Percentiles rank a stretch among this genome's conserved stretches.
Evolutionary conservation across 92 coral and sea anemone genomes (phyloP).

Genomic region (Virgularia gustaviana): DNA sequence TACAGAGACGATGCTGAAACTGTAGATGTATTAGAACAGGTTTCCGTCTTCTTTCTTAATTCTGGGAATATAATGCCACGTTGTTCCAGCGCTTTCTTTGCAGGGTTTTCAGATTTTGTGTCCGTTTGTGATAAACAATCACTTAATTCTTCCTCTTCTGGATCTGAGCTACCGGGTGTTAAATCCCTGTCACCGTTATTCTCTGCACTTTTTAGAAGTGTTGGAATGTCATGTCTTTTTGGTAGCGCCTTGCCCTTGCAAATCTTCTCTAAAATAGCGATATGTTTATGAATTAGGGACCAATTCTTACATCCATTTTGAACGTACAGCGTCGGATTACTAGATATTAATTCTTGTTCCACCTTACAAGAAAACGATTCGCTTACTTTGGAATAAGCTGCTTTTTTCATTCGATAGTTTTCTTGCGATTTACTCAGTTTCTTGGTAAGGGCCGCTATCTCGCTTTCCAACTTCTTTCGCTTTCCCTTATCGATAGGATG

Average conservation of each 20-base stretch:
- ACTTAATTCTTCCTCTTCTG: background rate
- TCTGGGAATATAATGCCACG: background rate
- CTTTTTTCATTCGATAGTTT: conserved; percentile 20
- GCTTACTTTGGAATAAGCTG: conserved; percentile 32
- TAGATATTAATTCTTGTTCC: conserved; percentile 32
- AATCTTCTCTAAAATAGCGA: conserved; percentile 42
- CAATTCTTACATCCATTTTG: conserved; percentile 50
- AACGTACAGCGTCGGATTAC: conserved; percentile 34
- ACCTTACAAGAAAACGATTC: conserved; percentile 31
- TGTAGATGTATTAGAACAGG: background rate
- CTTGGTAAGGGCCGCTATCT: conserved; percentile 20
- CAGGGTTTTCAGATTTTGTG: conserved; percentile 1
- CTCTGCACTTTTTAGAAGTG: too few species aligned
- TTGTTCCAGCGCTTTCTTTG: background rate
- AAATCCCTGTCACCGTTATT: too few species aligned
- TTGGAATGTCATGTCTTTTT: background rate
- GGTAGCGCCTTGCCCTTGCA: conserved; percentile 42
- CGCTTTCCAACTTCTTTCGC: conserved; percentile 9
- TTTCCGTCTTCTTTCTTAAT: too few species aligned
- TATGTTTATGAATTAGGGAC: conserved; percentile 43
- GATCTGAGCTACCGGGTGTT: background rate
- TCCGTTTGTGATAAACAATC: background rate
- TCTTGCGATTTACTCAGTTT: conserved; percentile 18
- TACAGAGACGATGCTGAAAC: background rate
- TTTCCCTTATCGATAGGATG: conserved; percentile 22